Evolutionary conservation across 2,113 vertebrate species (phyloP).

Genomic region (Dissostichus mawsoni): DNA sequence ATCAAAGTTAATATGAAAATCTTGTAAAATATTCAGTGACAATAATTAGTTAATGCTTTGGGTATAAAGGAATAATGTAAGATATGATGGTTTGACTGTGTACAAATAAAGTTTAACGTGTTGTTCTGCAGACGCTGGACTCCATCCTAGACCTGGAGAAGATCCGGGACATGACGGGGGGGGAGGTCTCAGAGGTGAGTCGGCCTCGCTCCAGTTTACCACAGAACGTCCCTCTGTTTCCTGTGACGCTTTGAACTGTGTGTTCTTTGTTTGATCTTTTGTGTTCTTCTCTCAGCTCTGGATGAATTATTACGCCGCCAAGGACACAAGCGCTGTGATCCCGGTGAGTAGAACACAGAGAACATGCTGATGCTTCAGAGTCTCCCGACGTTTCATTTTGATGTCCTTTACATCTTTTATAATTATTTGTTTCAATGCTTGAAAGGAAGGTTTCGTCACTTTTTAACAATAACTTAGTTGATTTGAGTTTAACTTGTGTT

Average conservation of each 20-base stretch:
- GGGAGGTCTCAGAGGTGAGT: slow-evolving; percentile 92
- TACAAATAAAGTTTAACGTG: background rate
- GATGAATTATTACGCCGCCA: slow-evolving; percentile 91
- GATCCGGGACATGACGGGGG: slow-evolving; percentile 89
- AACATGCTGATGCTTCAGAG: background rate
- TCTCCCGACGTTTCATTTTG: background rate
- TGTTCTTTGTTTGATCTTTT: background rate
- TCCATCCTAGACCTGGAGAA: slow-evolving; percentile 93
- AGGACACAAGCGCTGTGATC: slow-evolving; percentile 94
- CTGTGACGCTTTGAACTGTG: background rate
- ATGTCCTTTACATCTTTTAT: background rate
- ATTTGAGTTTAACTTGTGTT: no score
- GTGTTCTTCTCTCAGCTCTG: slow-evolving; percentile 88
- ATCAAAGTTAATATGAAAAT: no score
- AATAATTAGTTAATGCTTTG: no score
- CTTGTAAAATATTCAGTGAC: no score
- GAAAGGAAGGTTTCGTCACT: no score
- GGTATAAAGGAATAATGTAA: no score
- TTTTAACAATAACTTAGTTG: background rate
- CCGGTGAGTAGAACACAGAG: slow-evolving; percentile 87
- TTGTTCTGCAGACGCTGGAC: slow-evolving; percentile 85
- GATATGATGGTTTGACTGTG: background rate
- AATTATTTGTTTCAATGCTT: no score
- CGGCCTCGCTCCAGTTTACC: background rate
- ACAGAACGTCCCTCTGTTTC: background rate